These are phyloP conservation scores for Aspiorhynchus laticeps DNA, from an alignment of 2,113 vertebrate species.

Conservation along the genomic window DNA sequence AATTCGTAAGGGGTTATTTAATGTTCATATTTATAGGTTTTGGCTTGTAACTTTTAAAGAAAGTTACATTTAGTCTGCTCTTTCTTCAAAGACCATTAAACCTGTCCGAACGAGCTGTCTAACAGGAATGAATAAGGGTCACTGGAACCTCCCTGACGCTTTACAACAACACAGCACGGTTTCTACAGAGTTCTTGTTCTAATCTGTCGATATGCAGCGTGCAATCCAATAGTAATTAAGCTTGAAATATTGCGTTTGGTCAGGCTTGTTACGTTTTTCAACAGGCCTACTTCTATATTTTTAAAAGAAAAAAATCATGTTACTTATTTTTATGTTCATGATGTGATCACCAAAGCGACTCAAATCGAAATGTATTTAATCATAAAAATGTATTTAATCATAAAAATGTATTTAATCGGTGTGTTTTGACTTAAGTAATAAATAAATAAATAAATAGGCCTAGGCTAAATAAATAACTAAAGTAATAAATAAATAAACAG, in stretches of 20 bases:
- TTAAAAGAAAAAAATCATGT: neutral
- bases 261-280: neutral
- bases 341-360: too few relatives aligned
- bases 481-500: neutral
- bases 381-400: too few relatives aligned
- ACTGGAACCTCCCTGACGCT: conserved; percentile 50
- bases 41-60: neutral
- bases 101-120: conserved; percentile 35
- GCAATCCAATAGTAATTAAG: conserved; percentile 43
- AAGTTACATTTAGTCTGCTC: neutral
- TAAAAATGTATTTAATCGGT: too few relatives aligned
- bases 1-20: conserved; percentile 24
- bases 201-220: conserved; percentile 31
- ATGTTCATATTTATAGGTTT: conserved; percentile 10
- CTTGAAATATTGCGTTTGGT: conserved; percentile 23
- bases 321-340: neutral
- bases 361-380: too few relatives aligned
- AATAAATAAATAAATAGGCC: too few relatives aligned
- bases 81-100: conserved; percentile 23
- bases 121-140: conserved; percentile 53
- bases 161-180: conserved; percentile 32
- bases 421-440: neutral
- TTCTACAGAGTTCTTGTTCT: conserved; percentile 12
- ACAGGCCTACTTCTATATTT: neutral
- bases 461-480: too few relatives aligned